phyloP scores from a whole-genome alignment of 2,113 vertebrate genomes.

The Charina bottae region DNA sequence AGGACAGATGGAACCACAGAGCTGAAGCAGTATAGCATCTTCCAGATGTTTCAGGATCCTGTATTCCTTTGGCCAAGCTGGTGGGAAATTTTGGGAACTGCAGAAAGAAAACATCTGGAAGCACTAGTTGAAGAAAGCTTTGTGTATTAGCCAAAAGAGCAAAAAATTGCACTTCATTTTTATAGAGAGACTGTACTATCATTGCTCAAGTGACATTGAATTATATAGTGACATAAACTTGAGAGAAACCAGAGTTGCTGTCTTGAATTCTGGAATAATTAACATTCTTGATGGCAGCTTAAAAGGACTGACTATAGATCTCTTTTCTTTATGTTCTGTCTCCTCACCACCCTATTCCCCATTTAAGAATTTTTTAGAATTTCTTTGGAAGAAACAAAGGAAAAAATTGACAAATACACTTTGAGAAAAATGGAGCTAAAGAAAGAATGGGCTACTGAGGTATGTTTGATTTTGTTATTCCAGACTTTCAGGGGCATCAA shows the following conservation, averaged over 20 bases:
- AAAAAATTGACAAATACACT: slow-evolving; percentile 67
- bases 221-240: not conserved
- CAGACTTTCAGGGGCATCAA: not conserved
- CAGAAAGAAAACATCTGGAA: slow-evolving; percentile 19
- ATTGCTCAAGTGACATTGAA: not conserved
- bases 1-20: slow-evolving; percentile 22
- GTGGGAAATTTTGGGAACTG: slow-evolving; percentile 8
- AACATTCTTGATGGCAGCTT: not conserved
- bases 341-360: slow-evolving; percentile 31
- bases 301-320: not conserved
- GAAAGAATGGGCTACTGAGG: slow-evolving; percentile 76
- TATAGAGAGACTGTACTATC: not conserved
- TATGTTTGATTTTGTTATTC: slow-evolving; percentile 59
- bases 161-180: not conserved
- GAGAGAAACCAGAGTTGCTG: not conserved
- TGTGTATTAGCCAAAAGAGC: not conserved
- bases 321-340: not conserved
- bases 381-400: slow-evolving; percentile 66
- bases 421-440: slow-evolving; percentile 64
- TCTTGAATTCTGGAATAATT: not conserved
- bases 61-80: not conserved
- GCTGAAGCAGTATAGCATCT: not conserved
- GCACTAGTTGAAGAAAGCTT: not conserved
- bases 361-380: slow-evolving; percentile 72
- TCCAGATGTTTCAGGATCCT: not conserved